These are phyloP conservation scores for Pseudeuparius sepicola DNA, from an alignment of 2,888 invertebrate genomes.

Conservation along the genomic window DNA sequence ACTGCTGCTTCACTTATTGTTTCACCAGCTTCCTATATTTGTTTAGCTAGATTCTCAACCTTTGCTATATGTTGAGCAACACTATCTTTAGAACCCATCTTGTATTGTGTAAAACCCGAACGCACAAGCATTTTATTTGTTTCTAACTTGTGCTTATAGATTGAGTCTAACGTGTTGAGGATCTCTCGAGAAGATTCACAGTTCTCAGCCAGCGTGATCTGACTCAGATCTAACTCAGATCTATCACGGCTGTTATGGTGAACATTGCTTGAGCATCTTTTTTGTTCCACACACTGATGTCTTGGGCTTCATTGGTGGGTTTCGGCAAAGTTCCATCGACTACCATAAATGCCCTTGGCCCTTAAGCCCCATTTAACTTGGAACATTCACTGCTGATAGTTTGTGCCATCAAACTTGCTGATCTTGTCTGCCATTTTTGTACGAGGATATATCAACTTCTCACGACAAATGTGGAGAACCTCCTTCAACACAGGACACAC, in stretches of 20 bases:
- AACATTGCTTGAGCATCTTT: slow-evolving; percentile 22
- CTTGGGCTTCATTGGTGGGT: slow-evolving; percentile 1
- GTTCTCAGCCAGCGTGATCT: slow-evolving; percentile 20
- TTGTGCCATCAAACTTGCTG: slow-evolving; percentile 18
- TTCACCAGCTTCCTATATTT: slow-evolving; percentile 22
- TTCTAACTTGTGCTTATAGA: slow-evolving; percentile 21
- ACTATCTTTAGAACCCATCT: slow-evolving; percentile 21
- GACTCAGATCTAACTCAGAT: slow-evolving; percentile 16
- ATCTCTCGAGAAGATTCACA: slow-evolving; percentile 19
- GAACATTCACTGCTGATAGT: slow-evolving; percentile 21
- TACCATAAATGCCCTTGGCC: slow-evolving; percentile 15
- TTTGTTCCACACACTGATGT: slow-evolving; percentile 15
- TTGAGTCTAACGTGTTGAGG: slow-evolving; percentile 20
- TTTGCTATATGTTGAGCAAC: slow-evolving; percentile 27
- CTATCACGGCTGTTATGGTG: slow-evolving; percentile 19
- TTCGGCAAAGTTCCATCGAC: background rate
- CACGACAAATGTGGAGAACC: no score
- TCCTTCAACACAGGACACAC: no score
- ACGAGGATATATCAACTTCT: no score
- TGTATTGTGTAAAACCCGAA: slow-evolving; percentile 22
- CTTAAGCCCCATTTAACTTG: slow-evolving; percentile 19
- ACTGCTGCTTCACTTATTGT: slow-evolving; percentile 21
- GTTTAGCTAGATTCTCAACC: slow-evolving; percentile 26
- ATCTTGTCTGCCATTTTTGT: no score
- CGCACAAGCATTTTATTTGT: slow-evolving; percentile 25